These are phyloP conservation scores for Pteronura brasiliensis DNA, from an alignment of 2,113 vertebrate genomes.

Conservation along the genomic window DNA sequence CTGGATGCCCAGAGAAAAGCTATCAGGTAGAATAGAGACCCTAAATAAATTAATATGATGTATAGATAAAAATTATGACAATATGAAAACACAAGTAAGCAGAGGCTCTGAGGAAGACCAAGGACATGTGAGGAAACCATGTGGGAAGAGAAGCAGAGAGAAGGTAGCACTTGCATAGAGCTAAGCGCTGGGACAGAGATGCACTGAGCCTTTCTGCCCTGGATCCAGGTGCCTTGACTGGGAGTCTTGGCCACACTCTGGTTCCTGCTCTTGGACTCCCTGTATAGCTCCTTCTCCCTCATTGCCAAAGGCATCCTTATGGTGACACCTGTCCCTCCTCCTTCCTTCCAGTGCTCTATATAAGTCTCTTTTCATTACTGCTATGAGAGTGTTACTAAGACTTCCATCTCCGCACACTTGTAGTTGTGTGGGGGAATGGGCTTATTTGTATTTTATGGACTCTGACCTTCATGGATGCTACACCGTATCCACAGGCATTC, in stretches of 20 bases:
- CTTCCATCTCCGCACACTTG: background rate
- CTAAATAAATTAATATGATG: background rate
- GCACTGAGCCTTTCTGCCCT: too few species aligned
- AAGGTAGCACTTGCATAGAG: too few species aligned
- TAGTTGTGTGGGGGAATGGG: background rate
- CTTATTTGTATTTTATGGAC: background rate
- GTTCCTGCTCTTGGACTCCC: background rate
- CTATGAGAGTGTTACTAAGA: background rate
- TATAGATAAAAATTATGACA: background rate
- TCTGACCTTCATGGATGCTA: background rate
- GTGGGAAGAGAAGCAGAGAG: background rate
- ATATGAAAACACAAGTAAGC: background rate
- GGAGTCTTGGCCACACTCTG: background rate
- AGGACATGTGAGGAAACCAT: background rate
- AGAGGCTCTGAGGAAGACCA: background rate
- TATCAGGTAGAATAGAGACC: background rate
- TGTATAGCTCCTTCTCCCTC: background rate
- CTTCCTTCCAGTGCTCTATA: background rate
- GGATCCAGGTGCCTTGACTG: too few species aligned
- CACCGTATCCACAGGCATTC: background rate
- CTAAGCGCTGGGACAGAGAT: too few species aligned
- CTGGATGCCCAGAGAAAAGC: background rate
- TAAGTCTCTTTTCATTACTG: background rate
- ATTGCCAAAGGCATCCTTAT: background rate
- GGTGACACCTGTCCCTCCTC: background rate